Conservation (phyloP, 2,113 vertebrate species). For the Aleadryas rufinucha region DNA sequence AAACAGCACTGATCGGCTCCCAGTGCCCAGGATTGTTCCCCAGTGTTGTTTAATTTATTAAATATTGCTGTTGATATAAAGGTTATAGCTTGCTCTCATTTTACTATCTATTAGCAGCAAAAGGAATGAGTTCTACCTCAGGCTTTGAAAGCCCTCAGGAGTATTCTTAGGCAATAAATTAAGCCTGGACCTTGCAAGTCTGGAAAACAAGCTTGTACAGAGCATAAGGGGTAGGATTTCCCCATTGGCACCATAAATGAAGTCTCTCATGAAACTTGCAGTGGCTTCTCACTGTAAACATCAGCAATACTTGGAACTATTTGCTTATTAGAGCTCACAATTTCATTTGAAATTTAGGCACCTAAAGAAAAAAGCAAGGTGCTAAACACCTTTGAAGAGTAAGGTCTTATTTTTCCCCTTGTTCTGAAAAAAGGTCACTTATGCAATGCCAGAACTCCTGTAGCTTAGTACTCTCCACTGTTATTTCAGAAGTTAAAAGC, state of each 20-base stretch:
- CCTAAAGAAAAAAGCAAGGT: not conserved
- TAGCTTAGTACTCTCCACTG: not conserved
- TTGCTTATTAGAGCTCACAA: not conserved
- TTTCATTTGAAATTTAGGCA: not conserved
- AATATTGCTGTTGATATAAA: not conserved
- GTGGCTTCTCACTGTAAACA: not conserved
- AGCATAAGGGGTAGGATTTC: not conserved
- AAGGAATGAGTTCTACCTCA: not conserved
- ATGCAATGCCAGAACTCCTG: not conserved
- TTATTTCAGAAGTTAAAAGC: constrained; percentile 25
- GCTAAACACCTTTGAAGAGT: not conserved
- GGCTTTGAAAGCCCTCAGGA: not conserved
- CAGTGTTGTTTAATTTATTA: not conserved
- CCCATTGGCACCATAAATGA: not conserved
- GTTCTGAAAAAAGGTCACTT: not conserved
- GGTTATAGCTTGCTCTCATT: not conserved
- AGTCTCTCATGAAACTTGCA: not conserved
- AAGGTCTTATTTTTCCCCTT: not conserved
- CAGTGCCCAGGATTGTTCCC: not conserved
- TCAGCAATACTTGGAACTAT: not conserved
- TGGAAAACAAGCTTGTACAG: not conserved
- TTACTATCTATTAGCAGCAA: not conserved
- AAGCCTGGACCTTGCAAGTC: not conserved
- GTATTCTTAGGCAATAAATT: not conserved
- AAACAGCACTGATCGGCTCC: not conserved